Base-by-base conservation (phyloP, 1,140 invertebrate species). In the Phymastichus coffea region DNA sequence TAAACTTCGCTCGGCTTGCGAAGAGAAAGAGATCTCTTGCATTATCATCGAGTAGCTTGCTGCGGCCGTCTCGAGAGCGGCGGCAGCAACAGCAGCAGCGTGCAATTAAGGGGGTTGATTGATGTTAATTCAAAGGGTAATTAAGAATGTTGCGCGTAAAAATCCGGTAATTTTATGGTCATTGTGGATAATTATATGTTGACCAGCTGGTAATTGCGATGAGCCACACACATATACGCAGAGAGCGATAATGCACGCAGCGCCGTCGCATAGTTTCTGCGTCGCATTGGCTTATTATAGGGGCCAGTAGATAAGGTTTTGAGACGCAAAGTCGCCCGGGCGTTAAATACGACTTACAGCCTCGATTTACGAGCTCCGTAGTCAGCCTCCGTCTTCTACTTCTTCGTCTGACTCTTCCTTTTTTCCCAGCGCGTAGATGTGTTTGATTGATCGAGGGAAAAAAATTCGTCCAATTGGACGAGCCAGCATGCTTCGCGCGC, bases 111-210 rank as follows among this genome's bases (percentile, higher is more conserved):
- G 72, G 73, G 72, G 72, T 80, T 79, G 78, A 80, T 80, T 80
- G 78, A 79, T 80, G 78, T 80, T 80, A 80, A 80, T 80, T 80
- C 78, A 80, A 79, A 80, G 77, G 78, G 76, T 79, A 80, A 80
- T 80, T 80, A 80, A 79, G 78, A 80, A 79, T 77, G 74, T 75
- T 78, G 76, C 72, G 41, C 59, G 76, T 74, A 80, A 79, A 80
- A 80, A 79, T 79, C 78, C 65, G 71, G 64, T 76, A 79, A 80
- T 79, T 80, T 80, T 80, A 80, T 80, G 74, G 78, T 80, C 77
- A 79, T 79, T 79, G 76, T 69, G 67, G 73, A 80, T 80, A 80
- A 80, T 80, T 79, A 80, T 79, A 80, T 78, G 77, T 78, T 80
- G 78, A 79, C 75, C 78, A 78, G 77, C 72, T 80, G 78, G 76